A percentile compares a stretch with the other conserved stretches of the same genome.
phyloP scores from a whole-genome alignment of 2,113 vertebrate genomes.

The Mirza zaza region DNA sequence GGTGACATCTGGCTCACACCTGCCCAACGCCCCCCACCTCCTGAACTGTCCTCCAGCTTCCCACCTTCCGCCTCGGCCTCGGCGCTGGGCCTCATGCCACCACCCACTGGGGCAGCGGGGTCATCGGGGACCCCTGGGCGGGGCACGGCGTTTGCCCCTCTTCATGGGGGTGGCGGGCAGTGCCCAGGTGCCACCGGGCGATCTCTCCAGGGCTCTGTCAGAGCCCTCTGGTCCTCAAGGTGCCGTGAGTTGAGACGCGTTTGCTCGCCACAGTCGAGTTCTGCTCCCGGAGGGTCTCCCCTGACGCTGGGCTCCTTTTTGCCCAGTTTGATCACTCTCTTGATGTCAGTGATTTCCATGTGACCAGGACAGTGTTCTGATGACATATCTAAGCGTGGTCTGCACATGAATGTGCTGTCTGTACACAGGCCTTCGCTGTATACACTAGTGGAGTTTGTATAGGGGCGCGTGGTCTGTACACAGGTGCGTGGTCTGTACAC shows the following conservation, averaged over 20 bases:
- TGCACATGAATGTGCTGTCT: too few species aligned
- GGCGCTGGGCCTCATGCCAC: too few species aligned
- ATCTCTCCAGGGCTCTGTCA: not conserved
- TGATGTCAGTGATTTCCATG: not conserved
- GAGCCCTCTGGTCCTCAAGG: too few species aligned
- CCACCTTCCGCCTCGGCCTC: too few species aligned
- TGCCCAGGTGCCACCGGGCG: rapidly evolving
- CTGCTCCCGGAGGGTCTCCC: not conserved
- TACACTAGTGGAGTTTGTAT: too few species aligned
- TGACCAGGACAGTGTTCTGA: not conserved
- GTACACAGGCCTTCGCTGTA: too few species aligned
- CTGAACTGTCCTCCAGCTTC: too few species aligned
- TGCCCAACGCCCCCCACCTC: not conserved
- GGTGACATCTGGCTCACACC: not conserved
- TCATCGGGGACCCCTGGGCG: not conserved
- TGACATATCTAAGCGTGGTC: too few species aligned
- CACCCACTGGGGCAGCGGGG: too few species aligned
- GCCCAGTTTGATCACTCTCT: not conserved
- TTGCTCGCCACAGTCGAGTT: rapidly evolving
- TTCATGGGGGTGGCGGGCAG: not conserved
- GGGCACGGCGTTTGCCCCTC: not conserved
- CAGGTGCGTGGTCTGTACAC: too few species aligned
- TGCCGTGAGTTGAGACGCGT: not conserved
- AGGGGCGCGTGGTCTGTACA: too few species aligned
- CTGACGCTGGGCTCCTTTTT: not conserved